These are phyloP conservation scores for Cryptoblepharus egeriae DNA, from an alignment of 2,797 vertebrate species.

Conservation along the genomic window DNA sequence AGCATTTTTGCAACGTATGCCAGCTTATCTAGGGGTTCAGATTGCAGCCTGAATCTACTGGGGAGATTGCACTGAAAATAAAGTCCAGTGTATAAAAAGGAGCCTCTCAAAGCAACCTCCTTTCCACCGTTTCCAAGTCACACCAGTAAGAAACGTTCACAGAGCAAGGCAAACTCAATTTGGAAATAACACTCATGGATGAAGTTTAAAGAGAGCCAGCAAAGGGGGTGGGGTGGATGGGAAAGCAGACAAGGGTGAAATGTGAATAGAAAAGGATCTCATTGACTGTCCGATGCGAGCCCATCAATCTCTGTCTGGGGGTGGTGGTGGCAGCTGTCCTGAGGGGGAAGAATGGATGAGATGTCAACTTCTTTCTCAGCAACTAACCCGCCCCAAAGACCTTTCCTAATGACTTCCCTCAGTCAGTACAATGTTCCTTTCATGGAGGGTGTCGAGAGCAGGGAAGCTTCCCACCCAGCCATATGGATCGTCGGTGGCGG, in stretches of 20 bases:
- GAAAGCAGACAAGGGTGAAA: slow-evolving; percentile 26
- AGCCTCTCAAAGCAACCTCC: slow-evolving; percentile 40
- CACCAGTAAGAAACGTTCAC: slow-evolving; percentile 34
- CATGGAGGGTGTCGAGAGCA: not conserved
- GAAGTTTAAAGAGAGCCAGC: slow-evolving; percentile 43
- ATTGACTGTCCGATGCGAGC: slow-evolving; percentile 31
- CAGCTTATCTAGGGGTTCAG: no score
- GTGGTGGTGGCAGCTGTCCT: slow-evolving; percentile 30
- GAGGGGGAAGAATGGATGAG: not conserved
- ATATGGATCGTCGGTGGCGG: not conserved
- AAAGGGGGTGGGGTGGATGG: slow-evolving; percentile 4
- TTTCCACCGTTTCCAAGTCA: slow-evolving; percentile 59
- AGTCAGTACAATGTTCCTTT: not conserved
- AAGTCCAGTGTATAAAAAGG: slow-evolving; percentile 9
- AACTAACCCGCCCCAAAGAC: slow-evolving; percentile 23
- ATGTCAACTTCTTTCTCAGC: slow-evolving; percentile 25
- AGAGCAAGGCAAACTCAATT: slow-evolving; percentile 60
- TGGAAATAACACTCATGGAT: slow-evolving; percentile 46
- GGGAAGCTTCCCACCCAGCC: slow-evolving; percentile 14
- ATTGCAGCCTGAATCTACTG: slow-evolving; percentile 51
- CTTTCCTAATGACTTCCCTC: slow-evolving; percentile 12
- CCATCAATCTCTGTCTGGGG: slow-evolving; percentile 36
- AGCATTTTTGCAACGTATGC: no score
- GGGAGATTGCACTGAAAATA: not conserved
- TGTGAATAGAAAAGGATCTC: slow-evolving; percentile 27